Percentiles rank a stretch among this genome's conserved stretches.
Evolutionary conservation across 1,140 invertebrate genomes (phyloP).

Genomic region (Phymorhynchus buccinoides): DNA sequence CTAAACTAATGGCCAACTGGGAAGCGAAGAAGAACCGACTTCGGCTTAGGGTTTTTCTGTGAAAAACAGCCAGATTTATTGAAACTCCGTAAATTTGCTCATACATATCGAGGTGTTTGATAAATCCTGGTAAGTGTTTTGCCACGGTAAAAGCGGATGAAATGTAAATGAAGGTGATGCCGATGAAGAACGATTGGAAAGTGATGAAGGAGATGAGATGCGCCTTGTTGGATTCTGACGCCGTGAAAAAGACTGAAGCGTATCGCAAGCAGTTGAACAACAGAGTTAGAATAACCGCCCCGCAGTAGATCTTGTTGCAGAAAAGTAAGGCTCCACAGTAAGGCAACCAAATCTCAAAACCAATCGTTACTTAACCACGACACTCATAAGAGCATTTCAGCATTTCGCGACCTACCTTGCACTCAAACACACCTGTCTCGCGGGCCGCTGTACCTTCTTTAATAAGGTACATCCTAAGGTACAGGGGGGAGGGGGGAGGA

Average conservation of each 20-base stretch:
- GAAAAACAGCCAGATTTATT: not conserved
- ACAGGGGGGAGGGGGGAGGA: too few relatives aligned
- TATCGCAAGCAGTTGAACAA: not conserved
- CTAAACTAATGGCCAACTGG: not conserved
- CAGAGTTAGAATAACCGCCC: not conserved
- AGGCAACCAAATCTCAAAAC: too few relatives aligned
- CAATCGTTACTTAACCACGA: too few relatives aligned
- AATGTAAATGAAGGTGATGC: not conserved
- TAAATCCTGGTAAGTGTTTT: not conserved
- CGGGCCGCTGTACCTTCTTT: too few relatives aligned
- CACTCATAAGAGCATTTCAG: too few relatives aligned
- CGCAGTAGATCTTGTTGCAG: not conserved
- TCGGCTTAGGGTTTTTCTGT: not conserved
- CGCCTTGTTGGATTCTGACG: not conserved
- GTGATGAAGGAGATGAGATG: not conserved
- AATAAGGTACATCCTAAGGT: too few relatives aligned
- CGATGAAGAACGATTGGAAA: not conserved
- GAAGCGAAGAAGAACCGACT: not conserved
- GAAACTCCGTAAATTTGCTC: not conserved
- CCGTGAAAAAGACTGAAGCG: not conserved
- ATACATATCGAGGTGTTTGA: not conserved
- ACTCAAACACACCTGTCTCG: too few relatives aligned
- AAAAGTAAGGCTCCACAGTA: not conserved
- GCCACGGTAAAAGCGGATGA: not conserved
- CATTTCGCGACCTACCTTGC: too few relatives aligned